Evolutionary conservation across 1,140 invertebrate genomes (phyloP).

Genomic region (Trichomalopsis sarcophagae): DNA sequence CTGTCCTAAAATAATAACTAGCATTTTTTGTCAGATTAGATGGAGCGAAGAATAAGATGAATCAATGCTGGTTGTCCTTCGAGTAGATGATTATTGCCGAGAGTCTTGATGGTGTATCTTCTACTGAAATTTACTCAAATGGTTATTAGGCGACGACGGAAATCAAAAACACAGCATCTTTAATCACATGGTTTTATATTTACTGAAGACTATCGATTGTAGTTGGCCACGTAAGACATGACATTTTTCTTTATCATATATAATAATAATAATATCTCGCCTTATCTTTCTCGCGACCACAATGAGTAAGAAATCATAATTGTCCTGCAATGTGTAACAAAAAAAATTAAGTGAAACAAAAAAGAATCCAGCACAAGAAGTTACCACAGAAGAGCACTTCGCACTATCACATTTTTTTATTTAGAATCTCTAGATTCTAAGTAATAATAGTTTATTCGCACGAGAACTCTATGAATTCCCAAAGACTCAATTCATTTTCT

Average conservation of each 20-base stretch:
- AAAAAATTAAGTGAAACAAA: constrained; percentile 45
- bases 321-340: constrained; percentile 53
- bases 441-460: constrained; percentile 23
- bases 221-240: constrained; percentile 54
- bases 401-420: constrained; percentile 54
- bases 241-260: constrained; percentile 38
- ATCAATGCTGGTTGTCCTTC: no score
- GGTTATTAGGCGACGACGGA: not conserved
- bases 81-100: no score
- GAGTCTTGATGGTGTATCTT: no score
- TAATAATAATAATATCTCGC: constrained; percentile 45
- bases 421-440: constrained; percentile 54
- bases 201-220: constrained; percentile 54
- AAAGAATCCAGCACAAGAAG: constrained; percentile 40
- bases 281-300: constrained; percentile 28
- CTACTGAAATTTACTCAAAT: not conserved
- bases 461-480: constrained; percentile 41
- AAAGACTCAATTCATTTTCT: constrained; percentile 33
- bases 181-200: constrained; percentile 50
- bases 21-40: no score
- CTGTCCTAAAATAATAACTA: no score
- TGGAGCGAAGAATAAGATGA: no score
- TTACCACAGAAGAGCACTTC: constrained; percentile 52
- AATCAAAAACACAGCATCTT: constrained; percentile 33
- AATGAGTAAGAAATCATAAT: constrained; percentile 54